phyloP scores from a whole-genome alignment of 2,113 vertebrate species.

The Aegotheles bennettii region DNA sequence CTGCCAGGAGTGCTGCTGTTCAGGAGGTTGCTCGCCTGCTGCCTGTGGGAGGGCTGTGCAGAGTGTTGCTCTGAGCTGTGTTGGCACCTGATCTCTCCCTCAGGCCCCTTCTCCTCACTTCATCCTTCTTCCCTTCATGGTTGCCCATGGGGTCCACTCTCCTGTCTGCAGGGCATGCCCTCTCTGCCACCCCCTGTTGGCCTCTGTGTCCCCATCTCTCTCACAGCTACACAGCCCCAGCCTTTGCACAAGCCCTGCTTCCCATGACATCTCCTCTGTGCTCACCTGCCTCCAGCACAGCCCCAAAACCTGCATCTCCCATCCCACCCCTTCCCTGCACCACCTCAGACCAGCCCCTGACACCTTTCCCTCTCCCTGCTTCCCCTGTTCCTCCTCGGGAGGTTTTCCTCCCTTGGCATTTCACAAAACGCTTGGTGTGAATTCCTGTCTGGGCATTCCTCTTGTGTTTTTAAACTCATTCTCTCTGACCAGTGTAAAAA shows the following conservation, averaged over 20 bases:
- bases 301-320: neutral
- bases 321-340: neutral
- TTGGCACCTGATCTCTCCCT: neutral
- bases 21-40: neutral
- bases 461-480: neutral
- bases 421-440: neutral
- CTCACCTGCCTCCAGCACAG: neutral
- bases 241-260: neutral
- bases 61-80: neutral
- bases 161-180: neutral
- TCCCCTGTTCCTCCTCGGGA: neutral
- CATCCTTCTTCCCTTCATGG: neutral
- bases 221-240: neutral
- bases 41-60: neutral
- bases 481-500: neutral
- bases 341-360: neutral
- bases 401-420: neutral
- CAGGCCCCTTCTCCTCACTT: neutral
- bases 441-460: neutral
- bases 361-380: neutral
- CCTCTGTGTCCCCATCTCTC: neutral
- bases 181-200: neutral
- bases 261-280: accelerated
- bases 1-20: neutral
- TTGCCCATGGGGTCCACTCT: neutral